Conservation (phyloP, 1,140 invertebrate genomes). For the Coptotermes formosanus region DNA sequence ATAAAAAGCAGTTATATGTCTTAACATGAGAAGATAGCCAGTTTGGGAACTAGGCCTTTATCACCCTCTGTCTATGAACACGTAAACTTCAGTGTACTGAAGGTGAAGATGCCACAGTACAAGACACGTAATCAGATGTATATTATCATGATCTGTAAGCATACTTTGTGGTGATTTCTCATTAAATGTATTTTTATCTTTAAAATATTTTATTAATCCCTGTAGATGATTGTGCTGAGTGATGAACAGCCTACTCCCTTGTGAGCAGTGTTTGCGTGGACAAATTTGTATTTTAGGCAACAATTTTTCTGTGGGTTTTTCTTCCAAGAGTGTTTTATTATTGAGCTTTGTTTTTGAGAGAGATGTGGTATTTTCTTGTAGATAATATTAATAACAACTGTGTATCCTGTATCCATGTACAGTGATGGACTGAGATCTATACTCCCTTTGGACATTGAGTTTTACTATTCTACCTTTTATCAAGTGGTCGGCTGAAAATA, state of each 20-base stretch:
- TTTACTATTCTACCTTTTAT: conserved; percentile 35
- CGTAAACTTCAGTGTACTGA: not conserved
- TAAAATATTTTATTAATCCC: conserved; percentile 39
- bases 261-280: conserved; percentile 19
- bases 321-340: conserved; percentile 31
- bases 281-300: conserved; percentile 24
- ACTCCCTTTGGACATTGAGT: conserved; percentile 31
- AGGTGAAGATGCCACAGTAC: conserved; percentile 37
- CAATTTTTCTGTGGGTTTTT: conserved; percentile 31
- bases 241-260: conserved; percentile 10
- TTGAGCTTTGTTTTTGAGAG: conserved; percentile 33
- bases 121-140: conserved; percentile 39
- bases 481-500: conserved; percentile 37
- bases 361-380: conserved; percentile 34
- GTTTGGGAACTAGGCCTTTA: not conserved
- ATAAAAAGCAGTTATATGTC: not conserved
- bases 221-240: conserved; percentile 23
- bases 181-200: conserved; percentile 42
- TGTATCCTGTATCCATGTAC: conserved; percentile 34
- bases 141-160: conserved; percentile 38
- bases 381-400: conserved; percentile 28
- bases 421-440: conserved; percentile 36
- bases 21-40: not conserved
- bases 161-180: conserved; percentile 41
- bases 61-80: conserved; percentile 7